phyloP scores from a whole-genome alignment of 2,113 vertebrate genomes.

The Chelonoidis abingdonii region DNA sequence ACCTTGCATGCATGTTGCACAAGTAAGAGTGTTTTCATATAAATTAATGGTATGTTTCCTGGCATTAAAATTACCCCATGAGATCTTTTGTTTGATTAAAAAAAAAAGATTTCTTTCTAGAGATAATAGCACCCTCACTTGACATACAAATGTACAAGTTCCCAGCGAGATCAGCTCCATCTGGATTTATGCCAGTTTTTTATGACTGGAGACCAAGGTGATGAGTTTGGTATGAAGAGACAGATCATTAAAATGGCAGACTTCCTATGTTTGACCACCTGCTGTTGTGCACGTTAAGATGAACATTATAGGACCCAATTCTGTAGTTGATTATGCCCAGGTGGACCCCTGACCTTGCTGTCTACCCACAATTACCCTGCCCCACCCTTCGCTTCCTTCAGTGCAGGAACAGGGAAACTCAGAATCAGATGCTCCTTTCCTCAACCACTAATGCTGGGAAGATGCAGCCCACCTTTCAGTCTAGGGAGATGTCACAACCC shows the following conservation, averaged over 20 bases:
- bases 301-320: not conserved
- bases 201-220: rapidly evolving
- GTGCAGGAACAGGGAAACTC: too few relatives aligned
- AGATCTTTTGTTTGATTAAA: not conserved
- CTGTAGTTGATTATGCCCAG: not conserved
- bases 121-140: not conserved
- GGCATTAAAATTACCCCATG: not conserved
- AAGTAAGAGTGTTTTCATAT: not conserved
- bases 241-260: not conserved
- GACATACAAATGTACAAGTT: not conserved
- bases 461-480: too few relatives aligned
- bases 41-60: not conserved
- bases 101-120: not conserved
- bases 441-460: too few relatives aligned
- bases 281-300: not conserved
- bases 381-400: too few relatives aligned
- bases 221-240: not conserved
- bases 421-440: too few relatives aligned
- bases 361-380: too few relatives aligned
- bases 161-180: not conserved
- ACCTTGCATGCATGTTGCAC: not conserved
- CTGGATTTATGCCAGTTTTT: not conserved
- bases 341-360: too few relatives aligned
- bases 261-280: not conserved
- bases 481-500: too few relatives aligned